Evolutionary conservation across 2,797 vertebrate genomes (phyloP), one percentile per base, ranked within the genome.

Genomic region (Acanthiza pusilla): DNA sequence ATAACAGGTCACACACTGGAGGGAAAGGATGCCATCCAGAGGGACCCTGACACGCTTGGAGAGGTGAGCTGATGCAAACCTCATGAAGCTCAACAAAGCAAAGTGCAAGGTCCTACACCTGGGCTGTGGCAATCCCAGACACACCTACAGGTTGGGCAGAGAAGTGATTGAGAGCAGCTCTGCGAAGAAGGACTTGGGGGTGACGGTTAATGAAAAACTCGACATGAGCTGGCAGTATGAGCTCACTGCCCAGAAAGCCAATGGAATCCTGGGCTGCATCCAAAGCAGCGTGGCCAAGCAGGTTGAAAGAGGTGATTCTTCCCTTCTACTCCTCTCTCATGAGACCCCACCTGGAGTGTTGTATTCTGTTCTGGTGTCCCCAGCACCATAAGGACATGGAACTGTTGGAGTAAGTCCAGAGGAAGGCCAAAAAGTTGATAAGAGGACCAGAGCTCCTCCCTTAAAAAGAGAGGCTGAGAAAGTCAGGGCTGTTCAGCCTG

Each of bases 361-460:
- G 11, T 3, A 40, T 40, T 40, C 26, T 89, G 15, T 47, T 65
- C 12, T 40, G 23, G 15, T 15, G 21, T 22, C 13, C 7, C 4
- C 11, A 58, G 14, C 15, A 27, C 7, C 42, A 63, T 29, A 36
- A 66, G 26, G 13, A 34, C 7, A 7, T 9, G 5, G 26, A 66
- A 32, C 9, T 42, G 26, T 9, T 42, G 34, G 7, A 53, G 16
- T 4, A 42, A 53, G 43, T 12, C 25, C 29, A 58, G 15, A 71
- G 9, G 18, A 77, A 43, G 11, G 45, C 25, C 14, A 51, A 38
- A 58, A 45, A 0, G 0, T 12, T 72, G 16, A 13, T 57, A 21
- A 63, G 16, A 70, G 36, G 12, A 34, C 4, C 0, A 0, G 11
- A 54, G 4, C 7, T 47, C 3, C 11, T 54, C 16, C 13, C 11